Evolutionary conservation across 2,113 vertebrate species (phyloP).

Genomic region (Cynocephalus volans): DNA sequence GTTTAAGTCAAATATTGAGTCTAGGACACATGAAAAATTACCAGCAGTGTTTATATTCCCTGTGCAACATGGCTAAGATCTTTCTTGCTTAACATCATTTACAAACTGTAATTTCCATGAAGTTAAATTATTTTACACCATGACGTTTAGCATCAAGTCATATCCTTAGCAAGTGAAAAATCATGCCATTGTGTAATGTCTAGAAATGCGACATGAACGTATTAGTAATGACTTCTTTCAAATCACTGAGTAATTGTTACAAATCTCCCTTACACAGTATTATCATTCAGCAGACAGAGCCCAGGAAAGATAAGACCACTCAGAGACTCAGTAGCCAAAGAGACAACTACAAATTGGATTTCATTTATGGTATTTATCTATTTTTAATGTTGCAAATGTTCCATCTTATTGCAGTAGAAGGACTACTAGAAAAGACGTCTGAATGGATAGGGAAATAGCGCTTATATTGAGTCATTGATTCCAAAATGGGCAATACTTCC

Average conservation of each 20-base stretch:
- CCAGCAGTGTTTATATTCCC: neutral
- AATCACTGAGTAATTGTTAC: slow-evolving; percentile 32
- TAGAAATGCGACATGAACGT: neutral
- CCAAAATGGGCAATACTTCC: neutral
- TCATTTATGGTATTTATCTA: neutral
- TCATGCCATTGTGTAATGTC: neutral
- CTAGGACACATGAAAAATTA: neutral
- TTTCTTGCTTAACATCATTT: slow-evolving; percentile 24
- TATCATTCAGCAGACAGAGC: neutral
- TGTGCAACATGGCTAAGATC: neutral
- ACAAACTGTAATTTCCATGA: slow-evolving; percentile 10
- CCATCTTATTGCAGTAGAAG: slow-evolving; percentile 29
- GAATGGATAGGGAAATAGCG: neutral
- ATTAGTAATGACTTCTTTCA: slow-evolving; percentile 17
- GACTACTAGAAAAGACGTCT: neutral
- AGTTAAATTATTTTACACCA: slow-evolving; percentile 20
- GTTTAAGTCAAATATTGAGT: neutral
- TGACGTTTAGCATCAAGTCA: slow-evolving; percentile 34
- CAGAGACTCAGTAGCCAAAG: neutral
- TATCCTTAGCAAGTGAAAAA: slow-evolving; percentile 42
- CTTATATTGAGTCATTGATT: neutral
- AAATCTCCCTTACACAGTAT: neutral
- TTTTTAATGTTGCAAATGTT: neutral
- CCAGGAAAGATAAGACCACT: neutral
- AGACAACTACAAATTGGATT: neutral